Conservation (phyloP, 2,888 invertebrate species). For the Maniola hyperantus region DNA sequence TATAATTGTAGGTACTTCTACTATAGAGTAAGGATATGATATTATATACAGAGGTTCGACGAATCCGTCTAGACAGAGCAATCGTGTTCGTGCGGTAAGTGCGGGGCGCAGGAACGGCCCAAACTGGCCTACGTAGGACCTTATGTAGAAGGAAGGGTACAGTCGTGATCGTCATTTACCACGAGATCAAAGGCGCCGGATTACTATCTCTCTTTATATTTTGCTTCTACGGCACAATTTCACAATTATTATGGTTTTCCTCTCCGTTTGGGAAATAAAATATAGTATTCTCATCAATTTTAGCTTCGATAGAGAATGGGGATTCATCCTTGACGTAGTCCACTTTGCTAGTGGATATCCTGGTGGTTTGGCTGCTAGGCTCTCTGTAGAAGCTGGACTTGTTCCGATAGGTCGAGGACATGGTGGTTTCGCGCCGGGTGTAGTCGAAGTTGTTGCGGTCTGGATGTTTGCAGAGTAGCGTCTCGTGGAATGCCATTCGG, state of each 20-base stretch:
- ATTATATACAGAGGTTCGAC: no score
- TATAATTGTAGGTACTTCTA: no score
- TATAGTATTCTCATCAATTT: conserved; percentile 40
- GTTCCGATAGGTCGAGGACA: conserved; percentile 43
- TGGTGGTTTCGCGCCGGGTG: conserved; percentile 77
- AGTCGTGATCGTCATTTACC: no score
- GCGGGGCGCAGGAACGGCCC: no score
- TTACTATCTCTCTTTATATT: no score
- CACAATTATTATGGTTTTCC: conserved; percentile 10
- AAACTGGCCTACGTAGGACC: no score
- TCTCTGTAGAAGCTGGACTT: conserved; percentile 56
- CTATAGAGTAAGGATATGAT: no score
- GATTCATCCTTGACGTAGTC: conserved; percentile 65
- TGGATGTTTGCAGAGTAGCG: conserved; percentile 83
- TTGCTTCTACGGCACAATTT: neutral
- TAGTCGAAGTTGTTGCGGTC: conserved; percentile 76
- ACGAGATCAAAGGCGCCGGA: no score
- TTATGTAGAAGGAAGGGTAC: no score
- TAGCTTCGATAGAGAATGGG: conserved; percentile 54
- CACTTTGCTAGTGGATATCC: conserved; percentile 60
- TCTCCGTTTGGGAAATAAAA: conserved; percentile 38
- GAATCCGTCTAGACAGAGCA: no score
- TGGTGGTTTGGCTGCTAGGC: conserved; percentile 38
- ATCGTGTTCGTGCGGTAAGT: no score
- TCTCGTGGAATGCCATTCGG: conserved; percentile 89